Conservation (phyloP, 2,113 vertebrate species). For the Amazona vittata region DNA sequence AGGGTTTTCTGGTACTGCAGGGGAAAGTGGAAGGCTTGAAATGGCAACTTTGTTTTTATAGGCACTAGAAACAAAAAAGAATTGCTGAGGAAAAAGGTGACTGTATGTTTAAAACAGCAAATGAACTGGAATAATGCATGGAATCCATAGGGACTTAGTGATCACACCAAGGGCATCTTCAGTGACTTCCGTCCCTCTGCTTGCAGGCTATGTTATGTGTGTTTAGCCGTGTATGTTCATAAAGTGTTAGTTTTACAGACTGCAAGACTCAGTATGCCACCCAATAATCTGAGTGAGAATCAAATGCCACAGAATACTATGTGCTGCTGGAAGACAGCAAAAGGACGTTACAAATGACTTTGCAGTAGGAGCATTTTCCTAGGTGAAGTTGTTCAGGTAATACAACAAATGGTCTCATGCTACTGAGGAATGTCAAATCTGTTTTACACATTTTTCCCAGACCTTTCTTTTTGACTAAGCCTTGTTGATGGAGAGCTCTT, state of each 20-base stretch:
- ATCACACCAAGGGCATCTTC: neutral
- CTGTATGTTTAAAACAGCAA: neutral
- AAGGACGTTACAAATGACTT: neutral
- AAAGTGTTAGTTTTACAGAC: neutral
- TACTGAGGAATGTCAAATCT: neutral
- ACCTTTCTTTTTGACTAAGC: neutral
- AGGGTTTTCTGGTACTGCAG: neutral
- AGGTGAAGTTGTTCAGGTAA: neutral
- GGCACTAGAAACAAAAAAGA: neutral
- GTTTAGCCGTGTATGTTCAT: neutral
- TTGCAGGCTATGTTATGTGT: neutral
- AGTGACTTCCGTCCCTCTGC: neutral
- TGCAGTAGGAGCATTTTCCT: neutral
- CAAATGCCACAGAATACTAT: neutral
- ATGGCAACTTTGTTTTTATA: neutral
- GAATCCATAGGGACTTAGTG: neutral
- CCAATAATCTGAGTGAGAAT: neutral
- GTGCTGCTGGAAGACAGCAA: neutral
- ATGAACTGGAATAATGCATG: neutral
- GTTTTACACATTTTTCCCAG: neutral
- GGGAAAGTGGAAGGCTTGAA: neutral
- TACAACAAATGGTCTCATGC: neutral
- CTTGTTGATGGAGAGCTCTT: neutral
- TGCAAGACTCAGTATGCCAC: neutral
- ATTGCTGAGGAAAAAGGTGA: neutral